Evolutionary conservation across 2,113 vertebrate genomes (phyloP), one percentile per base, ranked within the genome.

Genomic region (Pithys albifrons): DNA sequence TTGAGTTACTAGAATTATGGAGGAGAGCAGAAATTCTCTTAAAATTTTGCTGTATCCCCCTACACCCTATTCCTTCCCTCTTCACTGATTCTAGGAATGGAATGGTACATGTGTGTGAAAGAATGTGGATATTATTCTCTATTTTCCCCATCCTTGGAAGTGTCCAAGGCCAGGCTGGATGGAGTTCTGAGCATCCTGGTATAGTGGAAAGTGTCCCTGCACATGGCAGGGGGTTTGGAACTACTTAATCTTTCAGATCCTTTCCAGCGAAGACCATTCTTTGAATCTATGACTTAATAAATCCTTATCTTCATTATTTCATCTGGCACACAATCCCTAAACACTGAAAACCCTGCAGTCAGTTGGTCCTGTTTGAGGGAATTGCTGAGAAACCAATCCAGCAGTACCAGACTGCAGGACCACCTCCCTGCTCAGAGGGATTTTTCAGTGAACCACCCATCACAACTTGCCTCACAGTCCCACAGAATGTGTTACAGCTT

Each of bases 51-150:
- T 80, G 31, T 77, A 8, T 55, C 10, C 33, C 27, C 10, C 22
- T 43, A 23, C 4, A 14, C 2, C 9, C 2, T 64, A 7, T 69
- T 51, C 0, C 1, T 76, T 37, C 14, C 13, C 4, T 76, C 28
- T 57, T 25, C 49, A 43, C 7, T 19, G 31, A 54, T 69, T 80
- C 28, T 65, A 55, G 66, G 43, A 90, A 45, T 37, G 5, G 19
- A 39, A 13, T 33, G 17, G 10, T 31, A 29, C 14, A 59, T 10
- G 7, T 13, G 19, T 46, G 7, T 33, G 27, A 54, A 58, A 7
- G 16, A 67, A 16, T 15, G 4, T 37, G 24, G 12, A 6, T 51
- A 9, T 54, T 8, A 49, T 59, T 12, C n/a, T 51, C 14, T 3
- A 2, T 59, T 59, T 82, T 8, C 15, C 33, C 27, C 9, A 37